Evolutionary conservation across 1,140 invertebrate species (phyloP).

Genomic region (Euwallacea fornicatus): DNA sequence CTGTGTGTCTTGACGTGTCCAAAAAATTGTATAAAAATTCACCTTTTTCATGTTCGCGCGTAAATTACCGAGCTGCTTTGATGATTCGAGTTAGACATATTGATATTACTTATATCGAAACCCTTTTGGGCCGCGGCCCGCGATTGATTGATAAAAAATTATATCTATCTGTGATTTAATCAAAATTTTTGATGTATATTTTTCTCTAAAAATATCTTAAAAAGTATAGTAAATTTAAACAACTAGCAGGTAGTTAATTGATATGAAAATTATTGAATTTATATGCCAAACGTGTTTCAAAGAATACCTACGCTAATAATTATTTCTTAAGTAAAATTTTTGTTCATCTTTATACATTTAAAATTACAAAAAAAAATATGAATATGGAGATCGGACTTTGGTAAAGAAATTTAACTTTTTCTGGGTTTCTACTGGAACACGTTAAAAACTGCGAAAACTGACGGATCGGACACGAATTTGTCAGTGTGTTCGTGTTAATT

Average conservation of each 20-base stretch:
- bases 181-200: conserved; percentile 60
- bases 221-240: conserved; percentile 53
- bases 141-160: conserved; percentile 53
- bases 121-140: conserved; percentile 47
- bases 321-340: no score
- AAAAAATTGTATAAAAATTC: conserved; percentile 46
- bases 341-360: no score
- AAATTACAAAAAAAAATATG: no score
- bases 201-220: conserved; percentile 59
- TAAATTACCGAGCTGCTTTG: conserved; percentile 51
- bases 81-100: conserved; percentile 46
- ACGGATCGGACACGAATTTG: conserved; percentile 4
- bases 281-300: conserved; percentile 16
- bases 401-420: no score
- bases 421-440: background rate
- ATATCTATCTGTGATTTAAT: conserved; percentile 60
- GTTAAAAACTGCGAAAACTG: conserved; percentile 6
- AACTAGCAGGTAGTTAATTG: conserved; percentile 52
- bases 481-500: conserved; percentile 41
- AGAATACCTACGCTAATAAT: background rate
- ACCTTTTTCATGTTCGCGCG: conserved; percentile 43
- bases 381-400: no score
- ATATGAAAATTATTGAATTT: conserved; percentile 46
- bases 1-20: conserved; percentile 56
- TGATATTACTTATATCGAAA: conserved; percentile 47